phyloP scores from a whole-genome alignment of 2,797 vertebrate species.

The Dendrocincla fuliginosa region DNA sequence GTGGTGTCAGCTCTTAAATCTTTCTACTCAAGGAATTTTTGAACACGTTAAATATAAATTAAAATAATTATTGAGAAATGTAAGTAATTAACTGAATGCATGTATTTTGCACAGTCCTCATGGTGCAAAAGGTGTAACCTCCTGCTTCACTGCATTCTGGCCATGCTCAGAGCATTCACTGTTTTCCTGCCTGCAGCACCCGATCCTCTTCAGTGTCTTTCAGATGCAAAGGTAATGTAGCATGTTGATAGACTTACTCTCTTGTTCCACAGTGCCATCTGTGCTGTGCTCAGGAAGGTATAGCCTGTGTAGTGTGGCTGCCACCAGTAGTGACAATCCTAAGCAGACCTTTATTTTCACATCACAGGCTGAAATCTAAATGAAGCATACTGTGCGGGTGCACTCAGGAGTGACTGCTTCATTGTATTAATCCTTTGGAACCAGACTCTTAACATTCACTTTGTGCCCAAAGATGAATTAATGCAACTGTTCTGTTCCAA shows the following conservation, averaged over 20 bases:
- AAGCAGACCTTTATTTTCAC: background rate
- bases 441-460: background rate
- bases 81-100: background rate
- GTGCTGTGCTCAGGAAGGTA: background rate
- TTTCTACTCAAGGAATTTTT: background rate
- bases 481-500: background rate
- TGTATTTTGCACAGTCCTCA: background rate
- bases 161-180: background rate
- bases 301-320: background rate
- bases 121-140: background rate
- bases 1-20: background rate
- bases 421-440: background rate
- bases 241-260: background rate
- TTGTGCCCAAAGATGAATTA: background rate
- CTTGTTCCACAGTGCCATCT: background rate
- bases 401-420: background rate
- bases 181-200: background rate
- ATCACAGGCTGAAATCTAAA: background rate
- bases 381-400: background rate
- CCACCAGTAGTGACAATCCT: background rate
- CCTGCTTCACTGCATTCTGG: background rate
- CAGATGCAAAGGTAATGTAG: background rate
- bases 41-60: background rate
- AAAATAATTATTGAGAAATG: background rate
- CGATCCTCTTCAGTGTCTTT: background rate